Percentiles rank a stretch among this genome's conserved stretches.
phyloP scores from a whole-genome alignment of 2,888 invertebrate genomes.

The Cremastinae sp. region DNA sequence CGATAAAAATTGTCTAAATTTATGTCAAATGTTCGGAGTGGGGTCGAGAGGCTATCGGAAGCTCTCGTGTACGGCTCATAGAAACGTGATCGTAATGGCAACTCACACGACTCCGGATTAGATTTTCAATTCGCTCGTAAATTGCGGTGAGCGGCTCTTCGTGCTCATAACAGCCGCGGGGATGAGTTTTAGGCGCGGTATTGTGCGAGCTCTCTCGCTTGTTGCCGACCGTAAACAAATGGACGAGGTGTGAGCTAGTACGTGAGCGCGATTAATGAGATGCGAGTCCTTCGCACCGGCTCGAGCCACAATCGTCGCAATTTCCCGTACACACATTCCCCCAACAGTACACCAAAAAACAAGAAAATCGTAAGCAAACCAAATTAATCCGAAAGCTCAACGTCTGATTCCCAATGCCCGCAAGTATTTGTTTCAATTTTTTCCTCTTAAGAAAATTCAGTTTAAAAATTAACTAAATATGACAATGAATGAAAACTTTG shows the following conservation, averaged over 20 bases:
- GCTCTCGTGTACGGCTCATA: slow-evolving; percentile 22
- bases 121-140: slow-evolving; percentile 71
- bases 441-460: too few relatives aligned
- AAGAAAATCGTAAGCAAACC: not conserved
- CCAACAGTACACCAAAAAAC: not conserved
- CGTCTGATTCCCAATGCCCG: too few relatives aligned
- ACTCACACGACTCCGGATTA: slow-evolving; percentile 63
- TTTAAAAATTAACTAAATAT: too few relatives aligned
- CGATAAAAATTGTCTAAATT: not conserved
- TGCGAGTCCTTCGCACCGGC: slow-evolving; percentile 14
- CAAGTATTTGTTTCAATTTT: too few relatives aligned
- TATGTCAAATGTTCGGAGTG: not conserved
- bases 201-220: slow-evolving; percentile 23
- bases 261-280: slow-evolving; percentile 25
- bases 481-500: too few relatives aligned
- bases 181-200: slow-evolving; percentile 16
- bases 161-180: not conserved
- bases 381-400: not conserved
- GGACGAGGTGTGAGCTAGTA: slow-evolving; percentile 8
- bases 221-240: slow-evolving; percentile 53
- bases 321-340: slow-evolving; percentile 7
- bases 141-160: slow-evolving; percentile 61
- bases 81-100: slow-evolving; percentile 65
- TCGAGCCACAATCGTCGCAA: slow-evolving; percentile 27
- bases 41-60: slow-evolving; percentile 34